A percentile compares a stretch with the other conserved stretches of the same genome.
Evolutionary conservation across 2,888 invertebrate species (phyloP).

Genomic region (Priapulus caudatus): DNA sequence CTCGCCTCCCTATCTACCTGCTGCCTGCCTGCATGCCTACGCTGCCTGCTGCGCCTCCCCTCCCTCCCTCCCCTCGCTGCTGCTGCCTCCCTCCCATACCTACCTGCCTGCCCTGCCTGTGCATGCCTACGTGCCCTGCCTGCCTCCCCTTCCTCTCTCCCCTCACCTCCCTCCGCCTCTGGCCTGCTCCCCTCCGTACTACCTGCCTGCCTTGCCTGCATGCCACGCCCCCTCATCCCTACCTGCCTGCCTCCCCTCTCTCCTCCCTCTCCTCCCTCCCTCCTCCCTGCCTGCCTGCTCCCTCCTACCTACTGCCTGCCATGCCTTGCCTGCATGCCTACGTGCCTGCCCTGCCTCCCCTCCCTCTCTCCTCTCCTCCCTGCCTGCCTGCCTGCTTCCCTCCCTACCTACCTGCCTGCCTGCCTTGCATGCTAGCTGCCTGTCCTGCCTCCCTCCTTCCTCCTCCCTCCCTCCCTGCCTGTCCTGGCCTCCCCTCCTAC

Average conservation of each 20-base stretch:
- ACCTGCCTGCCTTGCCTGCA: not conserved
- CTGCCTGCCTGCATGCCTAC: slow-evolving; percentile 1
- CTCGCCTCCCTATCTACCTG: too few species aligned
- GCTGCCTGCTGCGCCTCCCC: too few species aligned
- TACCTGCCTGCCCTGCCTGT: slow-evolving; percentile 3
- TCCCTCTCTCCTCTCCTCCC: not conserved
- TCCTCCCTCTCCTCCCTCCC: not conserved
- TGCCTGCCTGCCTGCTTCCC: slow-evolving; percentile 3
- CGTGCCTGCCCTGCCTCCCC: not conserved
- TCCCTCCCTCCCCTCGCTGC: not conserved
- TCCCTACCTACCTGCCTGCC: slow-evolving; percentile 3
- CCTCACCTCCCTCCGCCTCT: not conserved
- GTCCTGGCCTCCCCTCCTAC: not conserved
- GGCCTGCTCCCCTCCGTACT: not conserved
- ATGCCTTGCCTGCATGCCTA: not conserved
- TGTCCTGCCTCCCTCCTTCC: not conserved
- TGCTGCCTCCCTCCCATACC: not conserved
- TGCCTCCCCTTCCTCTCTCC: not conserved
- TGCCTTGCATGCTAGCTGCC: not conserved
- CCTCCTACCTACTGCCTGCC: too few species aligned
- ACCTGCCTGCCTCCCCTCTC: not conserved
- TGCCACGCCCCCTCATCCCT: not conserved
- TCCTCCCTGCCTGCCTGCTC: not conserved
- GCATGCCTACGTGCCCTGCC: not conserved
- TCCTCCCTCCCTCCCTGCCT: not conserved